Conservation (phyloP, 2,888 invertebrate species). For the Eupithecia dodoneata region DNA sequence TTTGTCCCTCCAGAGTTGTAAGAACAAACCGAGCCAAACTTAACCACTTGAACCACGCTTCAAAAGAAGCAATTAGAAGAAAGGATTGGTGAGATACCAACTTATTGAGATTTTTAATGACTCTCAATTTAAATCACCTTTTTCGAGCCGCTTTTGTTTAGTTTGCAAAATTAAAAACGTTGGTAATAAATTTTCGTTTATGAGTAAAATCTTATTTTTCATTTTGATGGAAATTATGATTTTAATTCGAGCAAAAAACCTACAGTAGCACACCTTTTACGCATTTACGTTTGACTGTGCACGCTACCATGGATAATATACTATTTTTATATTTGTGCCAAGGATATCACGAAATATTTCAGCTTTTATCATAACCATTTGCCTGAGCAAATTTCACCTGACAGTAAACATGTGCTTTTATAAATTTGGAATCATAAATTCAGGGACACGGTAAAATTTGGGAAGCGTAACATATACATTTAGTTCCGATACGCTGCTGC, state of each 20-base stretch:
- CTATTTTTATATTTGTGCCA: too few relatives aligned
- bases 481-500: conserved; percentile 26
- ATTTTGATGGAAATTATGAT: background rate
- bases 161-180: conserved; percentile 6
- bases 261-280: background rate
- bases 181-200: conserved; percentile 1
- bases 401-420: background rate
- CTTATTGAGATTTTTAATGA: conserved; percentile 9
- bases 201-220: conserved; percentile 6
- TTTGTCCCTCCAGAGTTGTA: conserved; percentile 34
- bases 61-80: conserved; percentile 20
- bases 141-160: conserved; percentile 10
- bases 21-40: conserved; percentile 22
- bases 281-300: background rate
- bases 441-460: conserved; percentile 8
- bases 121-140: background rate
- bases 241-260: background rate
- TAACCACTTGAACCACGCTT: conserved; percentile 12
- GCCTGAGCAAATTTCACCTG: background rate
- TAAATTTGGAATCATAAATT: background rate
- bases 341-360: background rate
- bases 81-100: conserved; percentile 3
- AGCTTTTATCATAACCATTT: background rate
- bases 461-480: conserved; percentile 8
- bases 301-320: too few relatives aligned